phyloP scores from a whole-genome alignment of 2,888 invertebrate genomes.

The Anorthoa munda region DNA sequence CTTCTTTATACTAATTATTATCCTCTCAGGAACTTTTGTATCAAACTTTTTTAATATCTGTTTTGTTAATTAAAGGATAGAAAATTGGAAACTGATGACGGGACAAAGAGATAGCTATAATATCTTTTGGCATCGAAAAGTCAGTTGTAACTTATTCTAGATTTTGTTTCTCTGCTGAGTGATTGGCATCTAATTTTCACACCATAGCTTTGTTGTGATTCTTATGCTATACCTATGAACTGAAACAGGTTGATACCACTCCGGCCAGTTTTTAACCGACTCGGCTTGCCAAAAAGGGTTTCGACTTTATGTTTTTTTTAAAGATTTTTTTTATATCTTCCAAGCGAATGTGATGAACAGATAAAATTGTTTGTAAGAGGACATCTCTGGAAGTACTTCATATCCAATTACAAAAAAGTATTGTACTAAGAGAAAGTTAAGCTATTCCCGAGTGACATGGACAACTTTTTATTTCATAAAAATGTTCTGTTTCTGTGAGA shows the following conservation, averaged over 20 bases:
- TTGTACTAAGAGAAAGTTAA: neutral
- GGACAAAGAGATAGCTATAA: neutral
- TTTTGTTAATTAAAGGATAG: neutral
- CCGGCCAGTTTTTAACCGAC: too few species aligned
- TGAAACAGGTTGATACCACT: neutral
- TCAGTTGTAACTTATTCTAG: neutral
- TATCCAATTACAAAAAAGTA: neutral
- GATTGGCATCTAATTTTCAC: neutral
- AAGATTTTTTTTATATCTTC: neutral
- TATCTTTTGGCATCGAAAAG: neutral
- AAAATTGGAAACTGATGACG: neutral
- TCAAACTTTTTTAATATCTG: neutral
- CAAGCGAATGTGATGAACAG: neutral
- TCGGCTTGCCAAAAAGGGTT: too few species aligned
- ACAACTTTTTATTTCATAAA: neutral
- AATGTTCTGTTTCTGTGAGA: neutral
- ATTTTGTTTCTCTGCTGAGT: neutral
- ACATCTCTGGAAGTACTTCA: neutral
- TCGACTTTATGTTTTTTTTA: too few species aligned
- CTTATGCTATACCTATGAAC: neutral
- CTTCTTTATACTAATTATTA: constrained; percentile 5
- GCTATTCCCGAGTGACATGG: neutral
- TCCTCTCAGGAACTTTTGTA: neutral
- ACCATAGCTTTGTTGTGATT: neutral
- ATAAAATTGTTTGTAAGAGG: neutral